Conservation (phyloP, 2,888 invertebrate genomes). For the Oxystoma pomonae region DNA sequence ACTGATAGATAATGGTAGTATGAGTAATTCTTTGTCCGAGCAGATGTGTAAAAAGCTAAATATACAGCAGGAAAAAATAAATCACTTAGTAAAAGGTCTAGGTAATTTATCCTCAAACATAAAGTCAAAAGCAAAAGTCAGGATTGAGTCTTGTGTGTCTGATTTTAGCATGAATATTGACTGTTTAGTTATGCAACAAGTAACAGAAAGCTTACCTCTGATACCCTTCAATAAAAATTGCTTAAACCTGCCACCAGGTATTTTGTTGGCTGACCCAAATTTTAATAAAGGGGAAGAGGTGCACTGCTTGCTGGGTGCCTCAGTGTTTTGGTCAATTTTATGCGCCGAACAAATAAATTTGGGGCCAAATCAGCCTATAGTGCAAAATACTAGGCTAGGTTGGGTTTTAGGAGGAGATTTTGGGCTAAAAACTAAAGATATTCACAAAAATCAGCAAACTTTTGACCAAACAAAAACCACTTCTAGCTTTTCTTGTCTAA, state of each 20-base stretch:
- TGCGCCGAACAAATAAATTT: conserved; percentile 1
- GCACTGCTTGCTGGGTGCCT: conserved; percentile 8
- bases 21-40: conserved; percentile 6
- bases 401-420: conserved; percentile 6
- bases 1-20: conserved; percentile 11
- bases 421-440: background rate
- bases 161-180: conserved; percentile 4
- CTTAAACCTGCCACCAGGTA: conserved; percentile 5
- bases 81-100: conserved; percentile 4
- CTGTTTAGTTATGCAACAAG: conserved; percentile 1
- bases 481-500: background rate
- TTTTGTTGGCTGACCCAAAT: conserved; percentile 1
- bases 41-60: conserved; percentile 5
- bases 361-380: background rate
- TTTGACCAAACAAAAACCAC: background rate
- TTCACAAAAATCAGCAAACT: background rate
- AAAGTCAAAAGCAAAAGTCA: conserved; percentile 4
- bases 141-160: conserved; percentile 4
- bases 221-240: conserved; percentile 1
- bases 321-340: conserved; percentile 9
- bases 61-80: conserved; percentile 3
- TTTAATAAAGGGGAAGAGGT: conserved; percentile 6
- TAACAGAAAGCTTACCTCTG: conserved; percentile 5
- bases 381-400: conserved; percentile 2
- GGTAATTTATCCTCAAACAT: conserved; percentile 7